Evolutionary conservation across 2,797 vertebrate species (phyloP).

Genomic region (Channallabes apus): DNA sequence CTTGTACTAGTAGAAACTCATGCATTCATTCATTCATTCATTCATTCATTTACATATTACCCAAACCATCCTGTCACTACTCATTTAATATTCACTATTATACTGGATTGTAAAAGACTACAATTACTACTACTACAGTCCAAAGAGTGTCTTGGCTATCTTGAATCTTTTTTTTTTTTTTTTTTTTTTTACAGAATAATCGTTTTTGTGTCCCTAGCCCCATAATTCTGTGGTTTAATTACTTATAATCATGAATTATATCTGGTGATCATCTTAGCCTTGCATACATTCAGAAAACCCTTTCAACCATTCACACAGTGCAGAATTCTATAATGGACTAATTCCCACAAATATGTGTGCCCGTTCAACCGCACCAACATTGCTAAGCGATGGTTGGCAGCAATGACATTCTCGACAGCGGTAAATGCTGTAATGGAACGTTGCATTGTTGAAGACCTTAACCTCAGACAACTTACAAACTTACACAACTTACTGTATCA

Average conservation of each 20-base stretch:
- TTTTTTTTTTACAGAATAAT: background rate
- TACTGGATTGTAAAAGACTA: background rate
- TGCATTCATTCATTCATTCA: background rate
- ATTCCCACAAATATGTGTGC: no score
- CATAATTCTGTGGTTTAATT: conserved; percentile 54
- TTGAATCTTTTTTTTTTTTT: background rate
- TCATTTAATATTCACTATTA: background rate
- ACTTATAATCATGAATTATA: conserved; percentile 50
- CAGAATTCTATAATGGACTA: background rate
- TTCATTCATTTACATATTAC: no score
- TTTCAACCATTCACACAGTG: background rate
- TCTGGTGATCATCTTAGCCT: conserved; percentile 14
- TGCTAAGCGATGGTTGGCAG: no score
- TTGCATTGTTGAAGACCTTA: no score
- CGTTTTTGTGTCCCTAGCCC: background rate
- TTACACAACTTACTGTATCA: no score
- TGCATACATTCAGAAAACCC: background rate
- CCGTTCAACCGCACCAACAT: no score
- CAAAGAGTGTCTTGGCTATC: background rate
- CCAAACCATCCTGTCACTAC: background rate
- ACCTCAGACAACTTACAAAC: no score
- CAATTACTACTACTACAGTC: background rate
- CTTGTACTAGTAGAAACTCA: background rate
- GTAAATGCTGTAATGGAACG: no score
- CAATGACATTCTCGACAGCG: no score